Evolutionary conservation across 2,113 vertebrate species (phyloP).

Genomic region (Gopherus flavomarginatus): DNA sequence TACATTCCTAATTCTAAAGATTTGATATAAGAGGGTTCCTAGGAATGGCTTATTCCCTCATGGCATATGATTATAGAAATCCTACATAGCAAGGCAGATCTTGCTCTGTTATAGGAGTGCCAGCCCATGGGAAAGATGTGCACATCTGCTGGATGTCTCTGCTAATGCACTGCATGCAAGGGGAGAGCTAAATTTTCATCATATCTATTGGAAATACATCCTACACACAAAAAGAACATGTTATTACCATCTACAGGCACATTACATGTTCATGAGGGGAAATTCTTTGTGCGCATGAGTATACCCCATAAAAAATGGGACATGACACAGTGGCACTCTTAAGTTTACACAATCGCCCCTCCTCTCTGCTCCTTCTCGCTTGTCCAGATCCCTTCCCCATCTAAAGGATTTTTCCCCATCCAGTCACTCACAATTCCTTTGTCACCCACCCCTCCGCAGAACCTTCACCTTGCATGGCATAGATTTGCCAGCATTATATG

Average conservation of each 20-base stretch:
- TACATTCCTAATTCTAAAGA: neutral
- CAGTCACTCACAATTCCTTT: neutral
- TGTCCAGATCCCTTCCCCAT: neutral
- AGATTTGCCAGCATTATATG: neutral
- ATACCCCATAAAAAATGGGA: neutral
- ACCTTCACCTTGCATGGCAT: neutral
- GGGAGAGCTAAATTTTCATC: neutral
- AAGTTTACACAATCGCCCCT: neutral
- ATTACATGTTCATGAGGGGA: neutral
- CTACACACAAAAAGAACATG: neutral
- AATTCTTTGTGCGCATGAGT: neutral
- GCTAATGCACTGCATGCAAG: neutral
- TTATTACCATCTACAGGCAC: neutral
- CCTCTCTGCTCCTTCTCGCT: neutral
- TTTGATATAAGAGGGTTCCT: neutral
- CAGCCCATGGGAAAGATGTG: neutral
- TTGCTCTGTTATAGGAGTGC: neutral
- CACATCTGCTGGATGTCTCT: neutral
- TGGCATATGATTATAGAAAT: fast-evolving
- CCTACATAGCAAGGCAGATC: neutral
- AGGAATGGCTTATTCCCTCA: neutral
- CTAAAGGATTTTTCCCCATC: neutral
- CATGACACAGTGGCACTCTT: neutral
- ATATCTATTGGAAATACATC: neutral
- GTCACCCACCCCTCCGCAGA: neutral